phyloP scores from a whole-genome alignment of 2,888 invertebrate species.

The Allygus modestus region DNA sequence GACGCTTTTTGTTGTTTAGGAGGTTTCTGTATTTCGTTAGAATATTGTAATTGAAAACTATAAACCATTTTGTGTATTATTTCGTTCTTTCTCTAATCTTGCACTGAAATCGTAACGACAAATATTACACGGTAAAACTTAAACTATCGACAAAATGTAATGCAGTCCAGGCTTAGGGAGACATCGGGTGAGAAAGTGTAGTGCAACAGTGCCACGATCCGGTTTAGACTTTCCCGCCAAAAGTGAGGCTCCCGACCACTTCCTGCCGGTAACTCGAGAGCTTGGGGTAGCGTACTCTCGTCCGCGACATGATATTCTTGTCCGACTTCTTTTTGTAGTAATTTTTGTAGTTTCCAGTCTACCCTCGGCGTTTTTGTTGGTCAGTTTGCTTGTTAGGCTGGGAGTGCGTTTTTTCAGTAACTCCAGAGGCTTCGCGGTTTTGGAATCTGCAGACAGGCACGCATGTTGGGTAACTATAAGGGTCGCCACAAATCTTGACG shows the following conservation, averaged over 20 bases:
- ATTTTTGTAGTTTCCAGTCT: slow-evolving; percentile 38
- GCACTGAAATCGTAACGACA: too few relatives aligned
- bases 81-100: too few relatives aligned
- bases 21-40: too few relatives aligned
- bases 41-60: too few relatives aligned
- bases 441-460: neutral
- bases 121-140: too few relatives aligned
- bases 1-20: too few relatives aligned
- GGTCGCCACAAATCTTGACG: too few relatives aligned
- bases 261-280: slow-evolving; percentile 33
- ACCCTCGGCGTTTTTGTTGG: neutral
- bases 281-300: slow-evolving; percentile 23
- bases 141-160: too few relatives aligned
- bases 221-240: slow-evolving; percentile 47
- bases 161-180: too few relatives aligned
- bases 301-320: slow-evolving; percentile 20
- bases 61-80: too few relatives aligned
- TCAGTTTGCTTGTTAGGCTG: slow-evolving; percentile 15
- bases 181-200: slow-evolving; percentile 19
- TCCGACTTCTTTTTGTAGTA: slow-evolving; percentile 19
- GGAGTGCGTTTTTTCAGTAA: neutral
- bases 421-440: slow-evolving; percentile 9
- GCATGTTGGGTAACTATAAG: neutral
- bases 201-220: slow-evolving; percentile 4
- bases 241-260: slow-evolving; percentile 18